These are phyloP conservation scores for Enteromius treurensis DNA, from an alignment of 2,797 vertebrate species.

Conservation along the genomic window DNA sequence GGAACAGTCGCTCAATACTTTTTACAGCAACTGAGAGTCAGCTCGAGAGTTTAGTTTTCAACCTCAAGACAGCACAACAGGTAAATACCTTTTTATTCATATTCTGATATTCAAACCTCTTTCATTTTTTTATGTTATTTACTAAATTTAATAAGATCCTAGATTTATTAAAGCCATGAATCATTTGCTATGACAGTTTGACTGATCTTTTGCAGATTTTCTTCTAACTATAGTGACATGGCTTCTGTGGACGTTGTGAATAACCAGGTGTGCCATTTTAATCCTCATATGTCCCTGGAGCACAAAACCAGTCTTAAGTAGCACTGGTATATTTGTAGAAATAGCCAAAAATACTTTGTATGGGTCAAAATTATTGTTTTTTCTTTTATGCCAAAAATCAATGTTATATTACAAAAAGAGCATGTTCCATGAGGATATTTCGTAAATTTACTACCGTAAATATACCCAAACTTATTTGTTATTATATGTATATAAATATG, in stretches of 20 bases:
- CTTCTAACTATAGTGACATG: constrained; percentile 7
- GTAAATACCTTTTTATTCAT: neutral
- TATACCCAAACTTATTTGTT: too few relatives aligned
- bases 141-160: neutral
- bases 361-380: too few relatives aligned
- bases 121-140: neutral
- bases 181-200: neutral
- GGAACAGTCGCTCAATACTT: neutral
- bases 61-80: neutral
- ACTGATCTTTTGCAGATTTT: constrained; percentile 13
- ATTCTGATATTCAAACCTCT: neutral
- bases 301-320: too few relatives aligned
- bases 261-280: constrained; percentile 28
- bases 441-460: too few relatives aligned
- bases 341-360: too few relatives aligned
- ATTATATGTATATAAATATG: too few relatives aligned
- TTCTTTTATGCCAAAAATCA: neutral
- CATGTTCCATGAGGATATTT: too few relatives aligned
- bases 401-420: too few relatives aligned
- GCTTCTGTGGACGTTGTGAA: constrained; percentile 12
- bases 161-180: neutral
- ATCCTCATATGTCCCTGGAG: neutral
- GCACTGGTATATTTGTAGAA: too few relatives aligned
- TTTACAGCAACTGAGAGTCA: neutral
- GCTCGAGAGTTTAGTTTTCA: neutral